A percentile compares a stretch with the other conserved stretches of the same genome.
Conservation (phyloP, 35 echinoderm and acorn worm genomes). For the Nesometra sesokonis region DNA sequence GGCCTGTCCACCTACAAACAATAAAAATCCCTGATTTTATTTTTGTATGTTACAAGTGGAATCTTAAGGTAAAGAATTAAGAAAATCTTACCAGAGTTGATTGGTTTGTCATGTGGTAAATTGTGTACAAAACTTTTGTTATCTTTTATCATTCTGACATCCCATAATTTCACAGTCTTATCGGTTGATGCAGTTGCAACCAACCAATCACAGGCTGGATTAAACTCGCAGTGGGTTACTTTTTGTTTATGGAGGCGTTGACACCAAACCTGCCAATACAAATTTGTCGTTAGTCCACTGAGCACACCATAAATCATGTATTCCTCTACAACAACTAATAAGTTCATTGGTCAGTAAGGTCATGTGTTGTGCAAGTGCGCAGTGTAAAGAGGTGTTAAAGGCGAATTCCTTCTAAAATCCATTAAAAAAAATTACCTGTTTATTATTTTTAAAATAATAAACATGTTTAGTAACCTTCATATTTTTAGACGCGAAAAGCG, state of each 20-base stretch:
- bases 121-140: constrained; percentile 33
- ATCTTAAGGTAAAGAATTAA: not conserved
- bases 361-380: no score
- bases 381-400: no score
- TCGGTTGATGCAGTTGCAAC: constrained; percentile 41
- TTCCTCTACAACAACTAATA: no score
- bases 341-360: no score
- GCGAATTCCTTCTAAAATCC: no score
- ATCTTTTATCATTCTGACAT: constrained; percentile 40
- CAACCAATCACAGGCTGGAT: constrained; percentile 49
- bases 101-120: constrained; percentile 42
- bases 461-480: no score
- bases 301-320: not conserved
- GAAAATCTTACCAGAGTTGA: constrained; percentile 50
- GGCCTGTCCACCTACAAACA: no score
- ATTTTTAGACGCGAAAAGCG: no score
- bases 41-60: no score
- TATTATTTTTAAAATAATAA: no score
- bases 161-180: constrained; percentile 58
- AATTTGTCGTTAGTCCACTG: not conserved
- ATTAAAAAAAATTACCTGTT: no score
- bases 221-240: constrained; percentile 63
- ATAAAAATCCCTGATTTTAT: no score
- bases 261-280: constrained; percentile 21
- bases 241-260: constrained; percentile 48